Evolutionary conservation across 1,140 invertebrate genomes (phyloP).

Genomic region (Hylyphantes graminicola): DNA sequence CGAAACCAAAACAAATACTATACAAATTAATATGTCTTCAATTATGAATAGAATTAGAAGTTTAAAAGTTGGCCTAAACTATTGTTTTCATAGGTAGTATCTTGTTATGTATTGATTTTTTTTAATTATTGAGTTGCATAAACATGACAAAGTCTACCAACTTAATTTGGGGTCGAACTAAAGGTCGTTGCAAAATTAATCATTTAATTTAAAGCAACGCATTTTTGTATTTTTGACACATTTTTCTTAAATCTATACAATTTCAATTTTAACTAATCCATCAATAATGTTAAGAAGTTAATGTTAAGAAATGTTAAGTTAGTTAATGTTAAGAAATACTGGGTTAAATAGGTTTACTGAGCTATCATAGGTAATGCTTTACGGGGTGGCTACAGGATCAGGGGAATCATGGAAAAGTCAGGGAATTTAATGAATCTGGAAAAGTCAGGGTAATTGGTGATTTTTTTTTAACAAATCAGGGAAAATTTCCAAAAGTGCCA

Average conservation of each 20-base stretch:
- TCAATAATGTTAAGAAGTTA: too few relatives aligned
- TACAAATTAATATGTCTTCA: conserved; percentile 27
- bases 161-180: conserved; percentile 22
- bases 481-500: too few relatives aligned
- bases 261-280: too few relatives aligned
- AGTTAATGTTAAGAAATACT: too few relatives aligned
- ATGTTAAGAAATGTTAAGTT: too few relatives aligned
- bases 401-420: too few relatives aligned
- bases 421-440: too few relatives aligned
- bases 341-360: too few relatives aligned
- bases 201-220: neutral
- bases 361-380: too few relatives aligned
- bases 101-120: neutral
- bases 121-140: neutral
- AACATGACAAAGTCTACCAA: neutral
- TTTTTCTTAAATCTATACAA: neutral
- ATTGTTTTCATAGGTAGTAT: conserved; percentile 18
- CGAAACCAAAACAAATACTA: conserved; percentile 20
- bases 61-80: conserved; percentile 11
- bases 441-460: too few relatives aligned
- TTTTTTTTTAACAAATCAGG: too few relatives aligned
- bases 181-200: conserved; percentile 12
- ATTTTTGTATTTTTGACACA: neutral
- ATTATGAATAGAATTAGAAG: conserved; percentile 14
- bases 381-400: too few relatives aligned